Evolutionary conservation across 1,140 invertebrate species (phyloP).

Genomic region (Ctenoplectra terminalis): DNA sequence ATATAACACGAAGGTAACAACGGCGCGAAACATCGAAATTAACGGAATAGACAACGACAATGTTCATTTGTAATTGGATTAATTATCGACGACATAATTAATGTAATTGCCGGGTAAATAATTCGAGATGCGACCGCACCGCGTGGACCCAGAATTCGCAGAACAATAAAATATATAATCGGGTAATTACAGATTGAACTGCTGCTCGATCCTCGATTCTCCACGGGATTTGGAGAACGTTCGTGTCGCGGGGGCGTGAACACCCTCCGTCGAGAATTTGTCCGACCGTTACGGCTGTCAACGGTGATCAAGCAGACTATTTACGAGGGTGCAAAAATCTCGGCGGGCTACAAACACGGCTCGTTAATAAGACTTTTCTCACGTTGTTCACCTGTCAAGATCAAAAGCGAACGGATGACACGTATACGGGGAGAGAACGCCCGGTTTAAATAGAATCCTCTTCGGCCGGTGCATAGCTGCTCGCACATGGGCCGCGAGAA

Average conservation of each 20-base stretch:
- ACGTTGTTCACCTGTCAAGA: conserved; percentile 57
- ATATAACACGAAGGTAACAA: neutral
- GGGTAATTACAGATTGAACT: conserved; percentile 32
- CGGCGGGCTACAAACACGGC: conserved; percentile 9
- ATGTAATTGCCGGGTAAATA: conserved; percentile 46
- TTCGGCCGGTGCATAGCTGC: neutral
- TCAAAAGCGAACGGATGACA: conserved; percentile 39
- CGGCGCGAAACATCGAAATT: conserved; percentile 1
- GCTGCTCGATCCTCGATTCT: neutral
- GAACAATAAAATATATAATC: conserved; percentile 38
- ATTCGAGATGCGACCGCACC: neutral
- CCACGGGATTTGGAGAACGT: neutral
- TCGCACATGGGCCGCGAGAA: neutral
- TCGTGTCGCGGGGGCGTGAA: neutral
- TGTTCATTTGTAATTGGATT: conserved; percentile 36
- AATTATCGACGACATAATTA: conserved; percentile 50
- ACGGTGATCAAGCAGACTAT: conserved; percentile 11
- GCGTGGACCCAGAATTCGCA: neutral
- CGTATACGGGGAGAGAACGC: conserved; percentile 3
- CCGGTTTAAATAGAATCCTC: conserved; percentile 29
- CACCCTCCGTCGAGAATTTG: conserved; percentile 14
- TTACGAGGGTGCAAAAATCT: conserved; percentile 9
- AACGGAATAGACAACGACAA: conserved; percentile 24
- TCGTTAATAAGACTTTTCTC: conserved; percentile 66
- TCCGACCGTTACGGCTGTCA: conserved; percentile 23